These are phyloP conservation scores for Lutraria rhynchaena DNA, from an alignment of 1,140 invertebrate genomes.

Conservation along the genomic window DNA sequence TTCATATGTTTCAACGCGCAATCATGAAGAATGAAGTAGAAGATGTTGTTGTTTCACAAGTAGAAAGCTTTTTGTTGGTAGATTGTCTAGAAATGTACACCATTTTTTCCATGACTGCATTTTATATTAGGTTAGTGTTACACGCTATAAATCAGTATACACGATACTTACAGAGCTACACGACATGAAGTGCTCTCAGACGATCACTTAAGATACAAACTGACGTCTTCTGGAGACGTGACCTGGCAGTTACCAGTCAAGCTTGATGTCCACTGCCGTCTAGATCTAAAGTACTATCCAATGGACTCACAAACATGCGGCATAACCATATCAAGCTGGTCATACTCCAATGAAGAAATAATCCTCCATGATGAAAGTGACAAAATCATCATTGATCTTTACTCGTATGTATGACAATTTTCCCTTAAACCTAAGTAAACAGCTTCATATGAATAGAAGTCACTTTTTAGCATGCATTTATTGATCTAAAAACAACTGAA, in stretches of 20 bases:
- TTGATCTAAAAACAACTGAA: no score
- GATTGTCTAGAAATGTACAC: background rate
- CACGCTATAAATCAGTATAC: background rate
- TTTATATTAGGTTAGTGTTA: background rate
- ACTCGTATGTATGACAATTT: constrained; percentile 23
- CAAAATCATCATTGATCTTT: constrained; percentile 1
- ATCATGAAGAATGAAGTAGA: background rate
- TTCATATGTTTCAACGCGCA: no score
- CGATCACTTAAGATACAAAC: background rate
- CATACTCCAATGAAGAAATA: constrained; percentile 36
- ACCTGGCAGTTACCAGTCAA: constrained; percentile 30
- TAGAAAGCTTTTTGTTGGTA: background rate
- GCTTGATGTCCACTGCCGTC: background rate
- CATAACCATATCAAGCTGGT: constrained; percentile 26
- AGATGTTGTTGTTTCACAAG: background rate
- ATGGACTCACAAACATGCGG: constrained; percentile 45
- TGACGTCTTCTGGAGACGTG: constrained; percentile 1
- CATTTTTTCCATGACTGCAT: background rate
- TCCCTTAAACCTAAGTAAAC: no score
- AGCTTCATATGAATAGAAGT: no score
- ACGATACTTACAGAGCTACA: background rate
- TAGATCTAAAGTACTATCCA: constrained; percentile 39
- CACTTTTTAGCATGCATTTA: no score
- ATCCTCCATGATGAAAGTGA: background rate
- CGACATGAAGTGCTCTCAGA: background rate